Base-by-base conservation (phyloP, 1,140 invertebrate species). In the Nasonia vitripennis region DNA sequence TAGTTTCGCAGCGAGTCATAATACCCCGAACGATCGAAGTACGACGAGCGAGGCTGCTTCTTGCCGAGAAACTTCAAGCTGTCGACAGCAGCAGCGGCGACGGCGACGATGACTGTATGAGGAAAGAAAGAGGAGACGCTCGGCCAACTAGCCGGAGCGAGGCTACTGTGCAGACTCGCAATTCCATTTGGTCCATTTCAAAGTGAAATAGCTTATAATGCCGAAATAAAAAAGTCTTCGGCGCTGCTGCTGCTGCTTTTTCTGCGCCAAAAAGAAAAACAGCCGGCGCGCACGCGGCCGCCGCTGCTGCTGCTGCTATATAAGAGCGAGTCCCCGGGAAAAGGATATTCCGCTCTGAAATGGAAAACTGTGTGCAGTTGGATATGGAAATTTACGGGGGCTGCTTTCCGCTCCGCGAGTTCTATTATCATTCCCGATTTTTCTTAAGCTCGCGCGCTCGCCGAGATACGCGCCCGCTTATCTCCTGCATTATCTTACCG, bases 121-220 rank as follows among this genome's bases (percentile, higher is more conserved):
- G 37, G 48, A 84, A 45, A 10, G 78, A 48, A 75, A 55, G 74
- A 71, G 23, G 48, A 82, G 70, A 51, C 55, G 4, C 20, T 5
- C 55, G 55, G 6, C 17, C 55, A 62, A 62, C 55, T 62, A 62
- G 55, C 55, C 55, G 55, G 55, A 71, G 23, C 68, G 68, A 31
- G 34, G 23, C n/a, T n/a, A 7, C n/a, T 27, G 23, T n/a, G 23
- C 37, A 79, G 41, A n/a, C 74, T 75, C 34, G 14, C 89, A 90
- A 91, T 91, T 90, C 88, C 89, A 91, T 91, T 91, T 90, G 90
- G 90, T 88, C 89, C 87, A 91, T 92, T 91, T 91, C 88, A 88
- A 91, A 90, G 88, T 89, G 88, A 89, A 91, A 90, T 91, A 90
- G 90, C 89, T 90, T 91, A 91, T 90, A 91, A 90, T 85, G 88